phyloP scores from a whole-genome alignment of 2,888 invertebrate genomes.

The Disparrhopalites patrizii region DNA sequence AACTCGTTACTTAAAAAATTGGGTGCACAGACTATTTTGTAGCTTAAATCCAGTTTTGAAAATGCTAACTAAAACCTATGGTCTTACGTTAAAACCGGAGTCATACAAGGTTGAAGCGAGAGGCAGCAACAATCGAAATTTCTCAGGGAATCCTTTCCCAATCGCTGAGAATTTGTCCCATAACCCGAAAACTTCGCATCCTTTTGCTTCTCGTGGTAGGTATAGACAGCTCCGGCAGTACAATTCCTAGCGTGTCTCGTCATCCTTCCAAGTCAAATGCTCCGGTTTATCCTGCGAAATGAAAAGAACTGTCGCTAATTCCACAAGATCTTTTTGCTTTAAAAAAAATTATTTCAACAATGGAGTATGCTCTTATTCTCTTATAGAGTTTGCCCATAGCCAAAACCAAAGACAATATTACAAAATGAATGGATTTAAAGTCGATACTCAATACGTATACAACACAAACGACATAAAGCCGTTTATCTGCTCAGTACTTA shows the following conservation, averaged over 20 bases:
- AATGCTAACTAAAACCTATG: constrained; percentile 50
- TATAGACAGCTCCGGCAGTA: constrained; percentile 97
- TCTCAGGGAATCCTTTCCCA: constrained; percentile 91
- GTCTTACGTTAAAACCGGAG: constrained; percentile 85
- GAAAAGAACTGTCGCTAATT: too few species aligned
- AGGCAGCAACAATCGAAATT: constrained; percentile 97
- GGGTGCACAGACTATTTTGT: neutral
- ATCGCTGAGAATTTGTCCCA: constrained; percentile 53
- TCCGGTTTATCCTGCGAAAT: too few species aligned
- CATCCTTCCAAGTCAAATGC: too few species aligned
- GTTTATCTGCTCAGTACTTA: too few species aligned
- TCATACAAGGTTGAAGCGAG: constrained; percentile 91
- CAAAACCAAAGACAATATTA: too few species aligned
- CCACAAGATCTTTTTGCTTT: neutral
- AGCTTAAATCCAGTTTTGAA: neutral
- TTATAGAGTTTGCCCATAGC: too few species aligned
- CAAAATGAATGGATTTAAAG: too few species aligned
- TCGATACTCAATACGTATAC: too few species aligned
- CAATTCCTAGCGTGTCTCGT: constrained; percentile 96
- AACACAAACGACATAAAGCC: too few species aligned
- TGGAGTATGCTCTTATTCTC: neutral
- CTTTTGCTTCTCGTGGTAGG: constrained; percentile 95
- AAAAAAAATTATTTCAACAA: neutral
- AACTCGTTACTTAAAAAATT: too few species aligned
- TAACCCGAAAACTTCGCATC: constrained; percentile 85